Evolutionary conservation across 2,797 vertebrate species (phyloP), one percentile per base, ranked within the genome.

Genomic region (Micropoecilia bifurca): DNA sequence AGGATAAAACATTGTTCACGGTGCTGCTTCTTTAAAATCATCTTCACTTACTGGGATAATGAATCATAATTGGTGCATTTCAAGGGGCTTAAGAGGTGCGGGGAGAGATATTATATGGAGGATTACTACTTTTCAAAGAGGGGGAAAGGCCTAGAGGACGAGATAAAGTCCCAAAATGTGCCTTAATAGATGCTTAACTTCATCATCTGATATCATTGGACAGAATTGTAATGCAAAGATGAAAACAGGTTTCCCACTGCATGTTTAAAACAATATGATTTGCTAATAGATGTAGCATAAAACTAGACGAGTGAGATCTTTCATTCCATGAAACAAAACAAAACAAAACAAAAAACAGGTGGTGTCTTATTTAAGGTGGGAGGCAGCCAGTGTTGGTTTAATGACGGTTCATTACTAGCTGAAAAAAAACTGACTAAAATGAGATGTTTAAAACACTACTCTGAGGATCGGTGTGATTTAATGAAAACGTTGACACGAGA

Each of bases 1-100:
- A 91, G 85, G 81, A 74, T 84, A 82, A 88, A 84, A 87, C 79
- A 85, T 80, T 81, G 81, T 86, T 89, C 86, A 72, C 69, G 57
- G 80, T 80, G 85, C 85, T 85, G 74, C 85, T 89, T 81, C 80
- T 90, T 84, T 91, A 93, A 91, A 85, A 91, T 91, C 84, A 80
- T 88, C 89, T 90, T 82, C 89, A 79, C 84, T 90, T 86, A 75
- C 89, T 71, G 74, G 85, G 88, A 92, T 95, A 92, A 95, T 92
- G 87, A 93, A 85, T 82, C 84, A 81, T 94, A 95, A 95, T 93
- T 93, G 90, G 83, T 82, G 88, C 84, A 88, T 94, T 93, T 94
- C 85, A 93, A 90, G 93, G 87, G 78, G 83, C 85, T 91, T 89
- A 88, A 89, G 88, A 92, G 85, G 89, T 63, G 39, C 76, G 68